phyloP scores from a whole-genome alignment of 1,140 invertebrate species.

The Ylistrum balloti region DNA sequence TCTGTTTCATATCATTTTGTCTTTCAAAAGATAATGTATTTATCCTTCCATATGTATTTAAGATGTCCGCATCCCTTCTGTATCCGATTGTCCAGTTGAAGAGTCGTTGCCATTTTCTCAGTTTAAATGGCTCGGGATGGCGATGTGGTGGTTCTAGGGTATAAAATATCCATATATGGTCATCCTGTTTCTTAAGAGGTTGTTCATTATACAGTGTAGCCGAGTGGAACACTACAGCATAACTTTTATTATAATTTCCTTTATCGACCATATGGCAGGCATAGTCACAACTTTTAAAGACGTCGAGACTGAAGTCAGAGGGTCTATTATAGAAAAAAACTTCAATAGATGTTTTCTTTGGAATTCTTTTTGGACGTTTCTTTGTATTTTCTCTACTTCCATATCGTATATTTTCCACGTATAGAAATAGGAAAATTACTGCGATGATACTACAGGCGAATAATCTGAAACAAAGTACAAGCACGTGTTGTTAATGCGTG shows the following conservation, averaged over 20 bases:
- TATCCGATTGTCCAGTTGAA: slow-evolving; percentile 2
- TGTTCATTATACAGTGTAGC: background rate
- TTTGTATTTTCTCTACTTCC: background rate
- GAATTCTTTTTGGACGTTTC: background rate
- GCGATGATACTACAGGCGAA: background rate
- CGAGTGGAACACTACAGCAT: background rate
- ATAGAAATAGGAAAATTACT: background rate
- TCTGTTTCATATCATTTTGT: background rate
- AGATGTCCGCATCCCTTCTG: background rate
- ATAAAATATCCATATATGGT: background rate
- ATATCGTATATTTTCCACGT: background rate
- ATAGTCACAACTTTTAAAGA: background rate
- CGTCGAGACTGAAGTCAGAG: background rate
- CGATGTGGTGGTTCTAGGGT: background rate
- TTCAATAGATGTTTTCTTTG: background rate
- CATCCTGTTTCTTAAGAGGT: background rate
- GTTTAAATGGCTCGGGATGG: background rate
- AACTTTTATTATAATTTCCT: background rate
- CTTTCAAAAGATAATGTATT: background rate
- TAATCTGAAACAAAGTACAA: background rate
- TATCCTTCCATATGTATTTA: background rate
- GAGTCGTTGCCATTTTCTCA: background rate
- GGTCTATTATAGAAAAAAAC: background rate
- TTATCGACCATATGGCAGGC: background rate
- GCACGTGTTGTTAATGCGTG: too few relatives aligned